Evolutionary conservation across 1,140 invertebrate species (phyloP).

Genomic region (Eumaeus atala): DNA sequence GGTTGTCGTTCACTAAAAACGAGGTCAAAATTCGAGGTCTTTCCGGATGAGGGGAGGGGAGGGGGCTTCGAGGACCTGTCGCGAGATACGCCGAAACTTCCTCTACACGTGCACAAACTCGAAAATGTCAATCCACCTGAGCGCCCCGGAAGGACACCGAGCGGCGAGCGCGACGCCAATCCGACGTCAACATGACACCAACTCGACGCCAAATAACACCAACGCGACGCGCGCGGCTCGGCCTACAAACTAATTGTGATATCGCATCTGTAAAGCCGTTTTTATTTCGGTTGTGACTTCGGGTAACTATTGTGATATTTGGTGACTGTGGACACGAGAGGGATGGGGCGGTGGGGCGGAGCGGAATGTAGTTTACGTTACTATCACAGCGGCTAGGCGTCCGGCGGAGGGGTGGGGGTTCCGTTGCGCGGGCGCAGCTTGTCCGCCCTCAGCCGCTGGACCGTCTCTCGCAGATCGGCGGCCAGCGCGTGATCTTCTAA

Average conservation of each 20-base stretch:
- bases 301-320: conserved; percentile 73
- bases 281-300: conserved; percentile 62
- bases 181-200: too few relatives aligned
- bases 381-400: conserved; percentile 21
- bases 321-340: conserved; percentile 38
- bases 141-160: too few relatives aligned
- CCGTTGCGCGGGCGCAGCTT: conserved; percentile 50
- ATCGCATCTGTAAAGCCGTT: conserved; percentile 69
- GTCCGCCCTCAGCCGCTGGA: conserved; percentile 71
- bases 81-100: background rate
- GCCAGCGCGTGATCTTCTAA: conserved; percentile 66
- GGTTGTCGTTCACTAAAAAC: conserved; percentile 71
- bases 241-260: conserved; percentile 62
- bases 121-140: too few relatives aligned
- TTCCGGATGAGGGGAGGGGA: conserved; percentile 40
- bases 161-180: too few relatives aligned
- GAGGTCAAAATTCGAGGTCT: conserved; percentile 62
- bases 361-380: conserved; percentile 44
- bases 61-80: conserved; percentile 3
- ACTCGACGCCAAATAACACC: background rate
- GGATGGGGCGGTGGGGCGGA: conserved; percentile 37
- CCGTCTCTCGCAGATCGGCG: conserved; percentile 75
- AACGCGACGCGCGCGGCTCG: conserved; percentile 28
- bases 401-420: conserved; percentile 47
- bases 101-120: too few relatives aligned